Percentiles rank a stretch among this genome's conserved stretches.
Conservation (phyloP, 2,797 vertebrate genomes). For the Cephalopachus bancanus region DNA sequence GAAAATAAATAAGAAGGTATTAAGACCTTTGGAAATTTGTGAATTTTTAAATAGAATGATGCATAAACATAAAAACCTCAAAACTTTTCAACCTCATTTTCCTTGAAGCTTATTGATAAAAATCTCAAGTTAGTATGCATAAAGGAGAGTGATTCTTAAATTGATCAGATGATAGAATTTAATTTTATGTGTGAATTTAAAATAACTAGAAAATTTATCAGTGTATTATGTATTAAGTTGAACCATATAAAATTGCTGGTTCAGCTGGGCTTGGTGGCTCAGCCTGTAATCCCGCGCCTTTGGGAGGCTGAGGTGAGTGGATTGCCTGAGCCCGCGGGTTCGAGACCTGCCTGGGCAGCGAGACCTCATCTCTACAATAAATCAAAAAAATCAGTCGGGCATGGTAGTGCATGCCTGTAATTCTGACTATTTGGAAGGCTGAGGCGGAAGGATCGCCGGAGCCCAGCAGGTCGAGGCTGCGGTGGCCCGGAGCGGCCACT, state of each 20-base stretch:
- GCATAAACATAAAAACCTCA: neutral
- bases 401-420: no score
- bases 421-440: no score
- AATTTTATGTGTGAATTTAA: slow-evolving; percentile 43
- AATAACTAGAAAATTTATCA: slow-evolving; percentile 42
- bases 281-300: no score
- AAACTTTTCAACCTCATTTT: slow-evolving; percentile 48
- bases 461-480: no score
- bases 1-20: slow-evolving; percentile 46
- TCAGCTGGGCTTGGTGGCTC: no score
- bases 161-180: slow-evolving; percentile 6
- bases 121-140: neutral
- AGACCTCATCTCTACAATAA: no score
- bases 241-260: slow-evolving; percentile 20
- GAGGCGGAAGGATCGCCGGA: no score
- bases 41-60: slow-evolving; percentile 57
- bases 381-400: no score
- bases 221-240: slow-evolving; percentile 46
- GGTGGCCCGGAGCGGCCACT: no score
- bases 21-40: slow-evolving; percentile 52
- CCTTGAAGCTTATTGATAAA: slow-evolving; percentile 29
- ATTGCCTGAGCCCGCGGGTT: no score
- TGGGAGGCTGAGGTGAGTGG: no score
- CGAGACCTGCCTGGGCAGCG: no score
- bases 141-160: slow-evolving; percentile 40